Evolutionary conservation across 2,888 invertebrate species (phyloP).

Genomic region (Drosophila anomelani): DNA sequence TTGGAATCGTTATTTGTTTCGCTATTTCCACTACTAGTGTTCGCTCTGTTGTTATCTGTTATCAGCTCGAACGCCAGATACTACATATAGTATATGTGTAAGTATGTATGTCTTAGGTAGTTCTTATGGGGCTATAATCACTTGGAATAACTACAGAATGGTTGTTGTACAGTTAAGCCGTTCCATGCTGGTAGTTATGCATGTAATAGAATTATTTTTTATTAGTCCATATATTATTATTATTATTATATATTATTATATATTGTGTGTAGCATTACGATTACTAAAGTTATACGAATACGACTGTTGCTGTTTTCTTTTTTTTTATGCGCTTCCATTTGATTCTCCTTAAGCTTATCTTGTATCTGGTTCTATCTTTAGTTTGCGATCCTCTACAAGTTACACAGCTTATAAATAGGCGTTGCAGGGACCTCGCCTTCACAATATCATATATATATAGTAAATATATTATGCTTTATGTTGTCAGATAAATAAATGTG

Average conservation of each 20-base stretch:
- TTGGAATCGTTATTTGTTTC: slow-evolving; percentile 38
- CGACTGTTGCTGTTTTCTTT: slow-evolving; percentile 10
- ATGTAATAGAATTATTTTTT: slow-evolving; percentile 52
- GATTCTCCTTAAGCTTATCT: slow-evolving; percentile 19
- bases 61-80: slow-evolving; percentile 1
- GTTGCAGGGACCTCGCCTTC: slow-evolving; percentile 8
- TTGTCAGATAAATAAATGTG: slow-evolving; percentile 15
- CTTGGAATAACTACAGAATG: slow-evolving; percentile 38
- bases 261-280: slow-evolving; percentile 40
- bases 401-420: slow-evolving; percentile 17
- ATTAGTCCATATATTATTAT: slow-evolving; percentile 59
- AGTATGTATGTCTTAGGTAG: slow-evolving; percentile 7
- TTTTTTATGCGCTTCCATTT: slow-evolving; percentile 38
- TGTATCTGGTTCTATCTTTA: slow-evolving; percentile 20
- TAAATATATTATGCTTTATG: not conserved
- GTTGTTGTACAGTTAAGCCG: slow-evolving; percentile 31
- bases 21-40: slow-evolving; percentile 31
- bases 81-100: not conserved
- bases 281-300: slow-evolving; percentile 42
- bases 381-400: slow-evolving; percentile 21
- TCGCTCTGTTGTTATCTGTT: slow-evolving; percentile 19
- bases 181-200: slow-evolving; percentile 30
- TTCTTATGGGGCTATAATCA: slow-evolving; percentile 46
- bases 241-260: slow-evolving; percentile 23
- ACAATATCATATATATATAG: not conserved